Base-by-base conservation (phyloP, 1,140 invertebrate genomes). In the Zophobas morio region DNA sequence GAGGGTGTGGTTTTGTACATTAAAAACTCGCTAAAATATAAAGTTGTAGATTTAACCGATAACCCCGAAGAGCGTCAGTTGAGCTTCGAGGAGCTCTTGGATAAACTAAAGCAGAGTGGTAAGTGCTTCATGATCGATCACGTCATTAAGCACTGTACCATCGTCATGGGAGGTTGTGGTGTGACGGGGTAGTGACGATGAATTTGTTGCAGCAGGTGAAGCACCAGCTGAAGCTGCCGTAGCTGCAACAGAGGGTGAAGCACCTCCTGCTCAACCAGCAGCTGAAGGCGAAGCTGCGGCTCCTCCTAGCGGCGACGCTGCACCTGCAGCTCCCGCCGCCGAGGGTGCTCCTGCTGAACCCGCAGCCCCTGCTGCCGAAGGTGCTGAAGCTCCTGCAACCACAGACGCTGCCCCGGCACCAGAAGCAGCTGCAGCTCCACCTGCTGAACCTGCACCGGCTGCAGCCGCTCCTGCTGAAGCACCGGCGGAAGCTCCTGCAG, bases 271-370 rank as follows among this genome's bases (percentile, higher is more conserved):
- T 47, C 32, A 20, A 20, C 20, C 20, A 20, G 20, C 57, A 36
- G 53, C 37, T 36, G 79, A 74, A 53, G 79, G 42, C 3, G 74
- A 20, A 32, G 75, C 63, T 53, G 74, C 71, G 71, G 80, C 82
- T 35, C 83, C 85, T 56, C 78, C 84, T 8, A 81, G 82, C 0
- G 86, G 84, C 66, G 86, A 78, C 56, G 81, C 82, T 0, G 49
- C 87, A 32, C 78, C 87, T 20, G 84, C 84, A 1, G 86, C 87
- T 73, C 81, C 86, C 5, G 80, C 86, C 37, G 82, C 84, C 6
- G 88, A 87, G 60, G 87, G 84, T 49, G 72, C 87, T 6, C 74
- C 87, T 32, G 84, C 84, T 2, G 86, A 84, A 53, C 20, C 20
- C 20, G 85, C 82, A 8, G 85, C 86, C 8, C 82, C 86, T 70